phyloP scores from a whole-genome alignment of 2,113 vertebrate genomes.

The Eulacestoma nigropectus region DNA sequence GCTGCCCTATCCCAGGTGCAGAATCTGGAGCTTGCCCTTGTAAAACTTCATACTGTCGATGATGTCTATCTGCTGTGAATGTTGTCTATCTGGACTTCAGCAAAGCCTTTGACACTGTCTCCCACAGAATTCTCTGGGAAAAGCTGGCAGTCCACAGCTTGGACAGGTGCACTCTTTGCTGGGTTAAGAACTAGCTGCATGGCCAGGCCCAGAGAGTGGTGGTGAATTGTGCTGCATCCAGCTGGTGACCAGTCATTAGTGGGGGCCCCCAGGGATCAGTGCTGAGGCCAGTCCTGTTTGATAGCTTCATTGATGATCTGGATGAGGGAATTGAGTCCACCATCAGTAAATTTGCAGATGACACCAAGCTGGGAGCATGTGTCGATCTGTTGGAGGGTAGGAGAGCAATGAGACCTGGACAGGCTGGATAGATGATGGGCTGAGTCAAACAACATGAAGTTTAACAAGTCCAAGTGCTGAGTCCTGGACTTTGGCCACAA shows the following conservation, averaged over 20 bases:
- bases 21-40: too few relatives aligned
- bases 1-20: not conserved
- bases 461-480: not conserved
- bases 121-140: not conserved
- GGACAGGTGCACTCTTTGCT: not conserved
- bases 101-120: not conserved
- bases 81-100: not conserved
- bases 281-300: not conserved
- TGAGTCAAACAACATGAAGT: not conserved
- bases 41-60: not conserved
- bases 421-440: not conserved
- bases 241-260: not conserved
- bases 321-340: not conserved
- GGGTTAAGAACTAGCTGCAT: not conserved
- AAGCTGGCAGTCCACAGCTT: not conserved
- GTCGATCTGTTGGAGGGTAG: not conserved
- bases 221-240: not conserved
- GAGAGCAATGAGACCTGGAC: not conserved
- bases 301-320: not conserved
- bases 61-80: not conserved
- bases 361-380: not conserved
- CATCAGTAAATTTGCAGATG: not conserved
- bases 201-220: not conserved
- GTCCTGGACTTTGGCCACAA: not conserved
- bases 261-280: not conserved